Evolutionary conservation across 2,113 vertebrate genomes (phyloP), one percentile per base, ranked within the genome.

Genomic region (Felis chaus): DNA sequence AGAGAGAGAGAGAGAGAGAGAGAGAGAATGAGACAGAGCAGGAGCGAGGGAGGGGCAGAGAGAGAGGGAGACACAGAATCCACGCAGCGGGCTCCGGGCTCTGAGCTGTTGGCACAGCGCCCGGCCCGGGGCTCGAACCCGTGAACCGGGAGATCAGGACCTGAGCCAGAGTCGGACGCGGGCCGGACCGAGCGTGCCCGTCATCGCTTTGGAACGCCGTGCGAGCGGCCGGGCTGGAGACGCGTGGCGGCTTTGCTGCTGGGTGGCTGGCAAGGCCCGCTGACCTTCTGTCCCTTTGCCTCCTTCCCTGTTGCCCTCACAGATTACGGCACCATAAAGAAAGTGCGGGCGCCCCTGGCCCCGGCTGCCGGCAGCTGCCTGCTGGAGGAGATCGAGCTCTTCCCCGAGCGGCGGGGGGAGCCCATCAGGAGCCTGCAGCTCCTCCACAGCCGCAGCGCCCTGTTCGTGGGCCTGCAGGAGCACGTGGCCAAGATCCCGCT

Each of bases 261-360:
- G 8, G 4, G 63, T n/a, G 48, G 2, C 57, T 45, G 4, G 0
- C 16, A 53, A 48, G 15, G 50, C 93, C 89, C 23, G 12, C 57
- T 41, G 14, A 66, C 55, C 85, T 39, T 66, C 0, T 7, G 16
- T 48, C 45, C 7, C 27, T 78, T 69, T 93, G 82, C 80, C 41
- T 45, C 36, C 41, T 73, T 15, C 19, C 15, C 63, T 97, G 4
- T 98, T 92, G 63, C 83, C 81, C 98, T 89, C 69, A n/a, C 98
- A 99, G 99, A 99, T 98, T 99, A 99, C 2, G 99, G 99, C 23
- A 99, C 99, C 80, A 99, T 99, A 98, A 99, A 99, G 97, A 99
- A 99, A 98, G 99, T 99, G 63, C 99, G 99, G 36, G 99, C 99
- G 0, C 99, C 99, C 0, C 89, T 99, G 98, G 99, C 99, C 97